phyloP scores from a whole-genome alignment of 2,888 invertebrate species.

The Pherbina coryleti region DNA sequence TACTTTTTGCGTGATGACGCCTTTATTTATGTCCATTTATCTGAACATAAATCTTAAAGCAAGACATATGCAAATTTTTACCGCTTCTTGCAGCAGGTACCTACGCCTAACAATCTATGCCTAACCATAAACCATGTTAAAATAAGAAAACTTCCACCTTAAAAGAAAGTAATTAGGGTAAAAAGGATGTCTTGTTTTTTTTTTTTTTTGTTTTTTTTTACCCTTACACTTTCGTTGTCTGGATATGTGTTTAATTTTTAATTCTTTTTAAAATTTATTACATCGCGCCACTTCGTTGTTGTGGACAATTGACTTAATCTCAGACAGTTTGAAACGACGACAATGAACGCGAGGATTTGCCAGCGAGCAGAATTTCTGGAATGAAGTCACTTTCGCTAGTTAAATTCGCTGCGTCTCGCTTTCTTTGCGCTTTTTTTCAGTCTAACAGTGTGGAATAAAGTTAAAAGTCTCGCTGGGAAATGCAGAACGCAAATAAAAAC shows the following conservation, averaged over 20 bases:
- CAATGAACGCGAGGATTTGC: slow-evolving; percentile 36
- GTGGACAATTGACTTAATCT: slow-evolving; percentile 61
- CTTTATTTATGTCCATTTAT: background rate
- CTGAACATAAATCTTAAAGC: slow-evolving; percentile 5
- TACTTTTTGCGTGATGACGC: background rate
- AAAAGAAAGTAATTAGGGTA: slow-evolving; percentile 40
- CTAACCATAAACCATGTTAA: background rate
- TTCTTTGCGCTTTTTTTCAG: slow-evolving; percentile 14
- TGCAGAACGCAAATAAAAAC: slow-evolving; percentile 1
- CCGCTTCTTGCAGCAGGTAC: too few species aligned
- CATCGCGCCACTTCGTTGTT: slow-evolving; percentile 43
- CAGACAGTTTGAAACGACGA: slow-evolving; percentile 45
- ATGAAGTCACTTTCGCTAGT: slow-evolving; percentile 34
- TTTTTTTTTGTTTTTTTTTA: slow-evolving; percentile 29
- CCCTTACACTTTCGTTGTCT: background rate
- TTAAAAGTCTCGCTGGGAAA: background rate
- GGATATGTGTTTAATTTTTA: slow-evolving; percentile 60
- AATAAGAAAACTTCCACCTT: slow-evolving; percentile 11
- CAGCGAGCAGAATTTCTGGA: slow-evolving; percentile 3
- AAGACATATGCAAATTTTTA: background rate
- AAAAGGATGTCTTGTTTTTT: slow-evolving; percentile 25
- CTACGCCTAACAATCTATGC: too few species aligned
- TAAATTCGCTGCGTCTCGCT: slow-evolving; percentile 32
- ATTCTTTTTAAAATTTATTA: slow-evolving; percentile 63
- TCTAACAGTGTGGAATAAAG: background rate